These are phyloP conservation scores for Masnerella sp. DNA, from an alignment of 2,888 invertebrate genomes.

Conservation along the genomic window DNA sequence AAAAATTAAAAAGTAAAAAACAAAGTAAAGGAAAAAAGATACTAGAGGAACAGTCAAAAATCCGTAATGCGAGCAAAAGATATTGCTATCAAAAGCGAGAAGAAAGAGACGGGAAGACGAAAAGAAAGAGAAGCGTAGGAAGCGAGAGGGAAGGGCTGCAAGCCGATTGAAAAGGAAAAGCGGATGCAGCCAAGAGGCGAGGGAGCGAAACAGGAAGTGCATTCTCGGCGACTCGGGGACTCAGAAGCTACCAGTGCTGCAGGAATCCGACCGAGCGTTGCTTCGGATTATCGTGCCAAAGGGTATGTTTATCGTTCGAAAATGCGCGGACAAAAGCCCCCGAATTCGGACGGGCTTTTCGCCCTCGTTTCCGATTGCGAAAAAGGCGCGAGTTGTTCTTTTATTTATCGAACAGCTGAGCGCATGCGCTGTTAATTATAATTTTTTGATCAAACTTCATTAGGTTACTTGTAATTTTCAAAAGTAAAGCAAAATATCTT, in stretches of 20 bases:
- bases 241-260: slow-evolving; percentile 77
- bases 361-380: no score
- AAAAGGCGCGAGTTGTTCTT: no score
- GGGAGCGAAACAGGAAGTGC: slow-evolving; percentile 58
- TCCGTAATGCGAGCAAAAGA: slow-evolving; percentile 26
- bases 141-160: slow-evolving; percentile 15
- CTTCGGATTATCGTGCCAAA: slow-evolving; percentile 77
- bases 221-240: slow-evolving; percentile 72
- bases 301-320: slow-evolving; percentile 78
- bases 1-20: no score
- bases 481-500: no score
- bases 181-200: slow-evolving; percentile 38
- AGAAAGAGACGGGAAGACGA: slow-evolving; percentile 38
- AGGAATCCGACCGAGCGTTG: slow-evolving; percentile 71
- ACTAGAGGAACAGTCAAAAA: no score
- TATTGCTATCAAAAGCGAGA: slow-evolving; percentile 30
- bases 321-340: slow-evolving; percentile 77
- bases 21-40: no score
- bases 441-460: no score
- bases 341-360: slow-evolving; percentile 64
- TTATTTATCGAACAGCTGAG: no score
- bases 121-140: slow-evolving; percentile 28
- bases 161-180: slow-evolving; percentile 51
- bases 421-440: no score
- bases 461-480: no score